A percentile compares a stretch with the other conserved stretches of the same genome.
These are phyloP conservation scores for Lerema accius DNA, from an alignment of 1,140 invertebrate genomes.

Conservation along the genomic window DNA sequence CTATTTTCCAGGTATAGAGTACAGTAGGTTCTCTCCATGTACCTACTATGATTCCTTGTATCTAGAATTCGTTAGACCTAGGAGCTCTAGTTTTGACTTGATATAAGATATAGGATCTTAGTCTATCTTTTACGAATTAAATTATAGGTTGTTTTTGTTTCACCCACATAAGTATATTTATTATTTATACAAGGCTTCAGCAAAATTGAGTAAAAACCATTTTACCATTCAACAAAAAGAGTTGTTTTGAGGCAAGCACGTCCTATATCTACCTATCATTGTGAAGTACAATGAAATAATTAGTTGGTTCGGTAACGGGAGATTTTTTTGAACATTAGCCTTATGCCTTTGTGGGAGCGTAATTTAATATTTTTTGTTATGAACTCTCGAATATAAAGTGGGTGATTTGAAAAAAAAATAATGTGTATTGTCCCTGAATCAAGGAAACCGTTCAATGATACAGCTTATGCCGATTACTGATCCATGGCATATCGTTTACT, in stretches of 20 bases:
- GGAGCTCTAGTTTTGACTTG: too few relatives aligned
- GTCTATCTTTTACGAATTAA: too few relatives aligned
- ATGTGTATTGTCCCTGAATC: constrained; percentile 48
- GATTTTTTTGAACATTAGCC: constrained; percentile 63
- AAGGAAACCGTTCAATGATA: constrained; percentile 51
- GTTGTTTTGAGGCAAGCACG: constrained; percentile 73
- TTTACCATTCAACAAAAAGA: constrained; percentile 72
- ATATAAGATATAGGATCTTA: too few relatives aligned
- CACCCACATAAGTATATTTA: too few relatives aligned
- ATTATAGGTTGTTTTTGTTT: too few relatives aligned
- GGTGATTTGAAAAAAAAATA: constrained; percentile 53
- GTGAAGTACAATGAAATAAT: constrained; percentile 77
- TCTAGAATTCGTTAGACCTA: too few relatives aligned
- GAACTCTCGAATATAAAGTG: constrained; percentile 61
- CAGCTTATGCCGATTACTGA: constrained; percentile 49
- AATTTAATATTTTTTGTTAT: constrained; percentile 81
- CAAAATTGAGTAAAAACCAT: constrained; percentile 62
- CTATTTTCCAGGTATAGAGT: too few relatives aligned
- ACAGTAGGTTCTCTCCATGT: too few relatives aligned
- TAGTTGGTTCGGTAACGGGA: constrained; percentile 74
- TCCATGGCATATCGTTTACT: constrained; percentile 12
- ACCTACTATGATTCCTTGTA: too few relatives aligned
- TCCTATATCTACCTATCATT: constrained; percentile 71
- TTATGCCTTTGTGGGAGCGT: constrained; percentile 68
- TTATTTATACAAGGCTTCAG: constrained; percentile 52